Evolutionary conservation across 2,888 invertebrate genomes (phyloP).

Genomic region (Scaptomyza tumidula): DNA sequence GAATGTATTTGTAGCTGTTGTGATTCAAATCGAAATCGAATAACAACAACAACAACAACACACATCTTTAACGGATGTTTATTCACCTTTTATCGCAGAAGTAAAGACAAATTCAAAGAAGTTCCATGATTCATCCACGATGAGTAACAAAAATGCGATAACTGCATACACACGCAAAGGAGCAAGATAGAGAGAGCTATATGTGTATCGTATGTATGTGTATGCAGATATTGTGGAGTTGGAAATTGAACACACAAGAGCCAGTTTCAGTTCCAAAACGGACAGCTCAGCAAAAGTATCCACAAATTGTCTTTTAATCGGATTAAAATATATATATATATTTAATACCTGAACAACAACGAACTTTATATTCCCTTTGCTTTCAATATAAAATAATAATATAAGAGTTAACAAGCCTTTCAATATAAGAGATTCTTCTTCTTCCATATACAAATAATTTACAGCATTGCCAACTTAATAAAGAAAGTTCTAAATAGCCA

Average conservation of each 20-base stretch:
- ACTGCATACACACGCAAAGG: conserved; percentile 28
- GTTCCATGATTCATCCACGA: conserved; percentile 56
- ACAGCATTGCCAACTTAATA: conserved; percentile 7
- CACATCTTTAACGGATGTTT: conserved; percentile 63
- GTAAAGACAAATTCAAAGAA: conserved; percentile 66
- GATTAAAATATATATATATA: conserved; percentile 47
- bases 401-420: not conserved
- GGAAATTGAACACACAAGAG: conserved; percentile 14
- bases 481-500: conserved; percentile 12
- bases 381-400: not conserved
- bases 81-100: conserved; percentile 52
- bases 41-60: conserved; percentile 7
- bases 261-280: conserved; percentile 10
- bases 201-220: not conserved
- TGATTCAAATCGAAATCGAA: conserved; percentile 40
- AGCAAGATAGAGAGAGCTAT: conserved; percentile 9
- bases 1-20: conserved; percentile 12
- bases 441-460: not conserved
- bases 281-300: conserved; percentile 13
- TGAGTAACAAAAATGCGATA: conserved; percentile 49
- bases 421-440: not conserved
- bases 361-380: conserved; percentile 16
- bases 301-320: conserved; percentile 36
- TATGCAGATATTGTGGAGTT: conserved; percentile 7
- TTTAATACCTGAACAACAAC: conserved; percentile 6